Conservation (phyloP, 2,113 vertebrate species). For the Pomatostomus ruficeps region DNA sequence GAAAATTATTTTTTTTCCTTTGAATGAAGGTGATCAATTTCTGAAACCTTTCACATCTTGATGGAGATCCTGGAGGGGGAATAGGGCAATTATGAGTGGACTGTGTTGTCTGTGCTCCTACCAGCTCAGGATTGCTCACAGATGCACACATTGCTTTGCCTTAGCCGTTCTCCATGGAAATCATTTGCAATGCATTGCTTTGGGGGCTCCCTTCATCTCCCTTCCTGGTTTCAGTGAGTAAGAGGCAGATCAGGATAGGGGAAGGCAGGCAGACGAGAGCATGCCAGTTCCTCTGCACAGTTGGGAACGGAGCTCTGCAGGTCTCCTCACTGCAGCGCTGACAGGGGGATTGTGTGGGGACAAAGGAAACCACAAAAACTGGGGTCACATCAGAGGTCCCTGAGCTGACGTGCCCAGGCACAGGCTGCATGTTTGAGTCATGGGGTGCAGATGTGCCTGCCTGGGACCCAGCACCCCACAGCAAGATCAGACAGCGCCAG, state of each 20-base stretch:
- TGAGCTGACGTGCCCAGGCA: fast-evolving
- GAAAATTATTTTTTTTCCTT: not conserved
- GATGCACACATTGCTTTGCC: fast-evolving
- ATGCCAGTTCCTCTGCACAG: not conserved
- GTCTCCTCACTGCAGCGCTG: fast-evolving
- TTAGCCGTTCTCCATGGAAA: not conserved
- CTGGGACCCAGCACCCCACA: not conserved
- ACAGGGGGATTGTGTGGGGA: not conserved
- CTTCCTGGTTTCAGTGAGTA: fast-evolving
- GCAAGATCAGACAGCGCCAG: not conserved
- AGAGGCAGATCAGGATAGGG: not conserved
- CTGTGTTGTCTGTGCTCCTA: not conserved
- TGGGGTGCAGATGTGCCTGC: fast-evolving
- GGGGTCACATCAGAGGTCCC: not conserved
- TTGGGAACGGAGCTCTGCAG: fast-evolving
- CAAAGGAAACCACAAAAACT: not conserved
- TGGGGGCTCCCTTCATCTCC: not conserved
- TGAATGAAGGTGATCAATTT: not conserved
- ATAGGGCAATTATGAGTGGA: not conserved
- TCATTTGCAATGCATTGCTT: not conserved
- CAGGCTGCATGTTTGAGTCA: not conserved
- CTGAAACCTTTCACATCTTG: not conserved
- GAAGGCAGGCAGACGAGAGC: not conserved
- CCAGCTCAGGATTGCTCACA: not conserved
- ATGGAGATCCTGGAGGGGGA: not conserved